Percentiles rank a stretch among this genome's conserved stretches.
phyloP scores from a whole-genome alignment of 2,797 vertebrate species.

The Gallinago stenura region DNA sequence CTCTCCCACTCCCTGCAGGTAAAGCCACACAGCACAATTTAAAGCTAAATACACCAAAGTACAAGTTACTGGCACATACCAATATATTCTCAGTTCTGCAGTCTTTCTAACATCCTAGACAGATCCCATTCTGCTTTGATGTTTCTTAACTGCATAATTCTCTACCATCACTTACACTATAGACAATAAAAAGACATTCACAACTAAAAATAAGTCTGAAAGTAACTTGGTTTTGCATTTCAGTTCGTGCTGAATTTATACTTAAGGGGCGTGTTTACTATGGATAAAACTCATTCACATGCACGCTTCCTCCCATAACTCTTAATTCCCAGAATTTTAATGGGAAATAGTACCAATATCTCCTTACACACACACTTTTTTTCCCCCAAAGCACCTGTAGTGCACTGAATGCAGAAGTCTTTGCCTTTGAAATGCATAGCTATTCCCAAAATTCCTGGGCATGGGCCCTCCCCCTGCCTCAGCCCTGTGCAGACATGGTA shows the following conservation, averaged over 20 bases:
- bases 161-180: neutral
- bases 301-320: neutral
- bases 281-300: neutral
- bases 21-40: neutral
- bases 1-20: neutral
- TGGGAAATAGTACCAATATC: neutral
- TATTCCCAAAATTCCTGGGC: neutral
- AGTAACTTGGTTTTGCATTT: neutral
- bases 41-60: neutral
- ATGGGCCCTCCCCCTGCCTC: fast-evolving
- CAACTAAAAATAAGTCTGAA: neutral
- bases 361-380: neutral
- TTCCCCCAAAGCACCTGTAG: neutral
- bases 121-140: neutral
- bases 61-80: neutral
- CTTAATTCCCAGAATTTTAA: neutral
- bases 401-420: fast-evolving
- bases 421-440: neutral
- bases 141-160: neutral
- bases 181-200: neutral
- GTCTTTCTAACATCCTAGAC: neutral
- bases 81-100: fast-evolving
- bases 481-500: fast-evolving
- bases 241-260: neutral
- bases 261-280: neutral